Conservation (phyloP, 2,888 invertebrate genomes). For the Hirtodrosophila histrioides region DNA sequence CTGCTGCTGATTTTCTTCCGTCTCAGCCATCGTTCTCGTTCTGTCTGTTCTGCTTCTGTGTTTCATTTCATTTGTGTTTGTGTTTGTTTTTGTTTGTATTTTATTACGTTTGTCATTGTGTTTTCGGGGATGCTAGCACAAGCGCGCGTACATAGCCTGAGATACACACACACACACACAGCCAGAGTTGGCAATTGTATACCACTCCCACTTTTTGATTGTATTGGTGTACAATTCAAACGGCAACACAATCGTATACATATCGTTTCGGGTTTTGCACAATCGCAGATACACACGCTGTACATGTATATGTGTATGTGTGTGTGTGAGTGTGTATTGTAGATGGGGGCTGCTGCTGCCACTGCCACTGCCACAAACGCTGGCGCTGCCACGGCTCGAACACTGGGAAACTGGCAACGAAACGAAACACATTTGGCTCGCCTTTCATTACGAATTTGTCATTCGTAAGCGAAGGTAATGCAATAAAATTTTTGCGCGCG, state of each 20-base stretch:
- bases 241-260: conserved; percentile 66
- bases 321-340: conserved; percentile 46
- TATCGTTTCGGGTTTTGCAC: conserved; percentile 78
- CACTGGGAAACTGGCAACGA: conserved; percentile 69
- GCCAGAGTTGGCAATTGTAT: conserved; percentile 61
- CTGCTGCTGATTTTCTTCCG: conserved; percentile 56
- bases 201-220: conserved; percentile 75
- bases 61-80: conserved; percentile 69
- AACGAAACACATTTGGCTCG: conserved; percentile 76
- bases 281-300: conserved; percentile 67
- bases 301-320: conserved; percentile 24
- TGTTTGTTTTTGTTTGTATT: conserved; percentile 67
- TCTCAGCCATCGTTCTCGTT: conserved; percentile 70
- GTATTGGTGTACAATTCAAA: conserved; percentile 71
- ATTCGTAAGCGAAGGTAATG: conserved; percentile 84
- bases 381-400: conserved; percentile 41
- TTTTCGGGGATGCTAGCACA: conserved; percentile 72
- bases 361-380: conserved; percentile 23
- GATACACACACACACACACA: conserved; percentile 22
- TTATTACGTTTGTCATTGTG: conserved; percentile 78
- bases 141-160: not conserved
- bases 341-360: conserved; percentile 39
- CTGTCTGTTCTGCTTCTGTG: conserved; percentile 66
- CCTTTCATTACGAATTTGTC: conserved; percentile 84
- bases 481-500: conserved; percentile 81